A percentile compares a stretch with the other conserved stretches of the same genome.
phyloP scores from a whole-genome alignment of 2,797 vertebrate genomes.

The Notamacropus eugenii region DNA sequence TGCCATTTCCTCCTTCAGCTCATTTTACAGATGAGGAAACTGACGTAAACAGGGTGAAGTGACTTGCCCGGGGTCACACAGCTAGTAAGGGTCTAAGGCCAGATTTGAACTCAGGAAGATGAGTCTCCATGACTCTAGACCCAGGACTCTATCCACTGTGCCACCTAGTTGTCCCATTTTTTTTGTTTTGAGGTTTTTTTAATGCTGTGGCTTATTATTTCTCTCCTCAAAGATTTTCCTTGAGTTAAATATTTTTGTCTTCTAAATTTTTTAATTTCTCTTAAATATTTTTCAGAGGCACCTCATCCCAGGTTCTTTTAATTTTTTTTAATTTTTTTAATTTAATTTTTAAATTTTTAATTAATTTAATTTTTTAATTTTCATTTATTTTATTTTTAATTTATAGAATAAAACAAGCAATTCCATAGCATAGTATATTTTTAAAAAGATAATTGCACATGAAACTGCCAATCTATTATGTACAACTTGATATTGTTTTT shows the following conservation, averaged over 20 bases:
- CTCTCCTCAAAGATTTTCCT: background rate
- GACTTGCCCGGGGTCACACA: background rate
- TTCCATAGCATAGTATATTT: background rate
- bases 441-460: background rate
- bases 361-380: too few species aligned
- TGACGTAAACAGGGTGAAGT: background rate
- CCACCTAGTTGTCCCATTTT: background rate
- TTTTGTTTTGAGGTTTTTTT: too few species aligned
- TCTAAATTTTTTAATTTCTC: background rate
- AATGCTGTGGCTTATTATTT: background rate
- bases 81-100: background rate
- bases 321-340: too few species aligned
- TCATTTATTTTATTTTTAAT: background rate
- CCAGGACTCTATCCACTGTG: background rate
- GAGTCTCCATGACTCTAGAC: background rate
- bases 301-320: too few species aligned
- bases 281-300: background rate
- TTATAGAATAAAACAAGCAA: background rate
- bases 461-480: background rate
- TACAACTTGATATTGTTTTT: background rate
- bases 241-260: background rate
- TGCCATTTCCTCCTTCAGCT: background rate
- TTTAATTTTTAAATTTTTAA: too few species aligned
- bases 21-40: background rate
- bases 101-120: background rate